Evolutionary conservation across 2,113 vertebrate species (phyloP).

Genomic region (Boleophthalmus pectinirostris): DNA sequence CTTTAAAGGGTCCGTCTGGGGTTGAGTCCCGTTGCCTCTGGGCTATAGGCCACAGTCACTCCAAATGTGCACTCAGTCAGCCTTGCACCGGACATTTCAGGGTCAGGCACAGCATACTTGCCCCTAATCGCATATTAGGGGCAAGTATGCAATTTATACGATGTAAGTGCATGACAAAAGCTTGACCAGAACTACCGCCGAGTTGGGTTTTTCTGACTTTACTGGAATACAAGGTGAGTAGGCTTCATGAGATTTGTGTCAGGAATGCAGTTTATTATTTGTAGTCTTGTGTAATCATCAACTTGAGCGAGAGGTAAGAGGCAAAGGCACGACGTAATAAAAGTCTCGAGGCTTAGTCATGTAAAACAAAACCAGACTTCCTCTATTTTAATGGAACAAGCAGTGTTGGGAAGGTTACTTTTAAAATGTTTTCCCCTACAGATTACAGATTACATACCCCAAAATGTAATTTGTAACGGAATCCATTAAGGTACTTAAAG

Average conservation of each 20-base stretch:
- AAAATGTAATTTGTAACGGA: no score
- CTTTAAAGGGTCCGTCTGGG: constrained; percentile 45
- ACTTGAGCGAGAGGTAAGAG: not conserved
- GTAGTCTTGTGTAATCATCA: constrained; percentile 6
- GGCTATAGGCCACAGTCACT: constrained; percentile 59
- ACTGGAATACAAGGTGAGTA: not conserved
- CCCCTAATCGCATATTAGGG: not conserved
- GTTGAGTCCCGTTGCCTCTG: constrained; percentile 45
- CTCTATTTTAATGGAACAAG: not conserved
- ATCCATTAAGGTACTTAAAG: no score
- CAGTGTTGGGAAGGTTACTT: no score
- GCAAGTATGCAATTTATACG: not conserved
- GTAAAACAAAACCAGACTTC: constrained; percentile 1
- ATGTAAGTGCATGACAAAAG: not conserved
- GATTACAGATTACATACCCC: no score
- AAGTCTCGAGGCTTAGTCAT: constrained; percentile 10
- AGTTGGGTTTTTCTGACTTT: not conserved
- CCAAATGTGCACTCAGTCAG: constrained; percentile 17
- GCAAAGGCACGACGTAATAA: not conserved
- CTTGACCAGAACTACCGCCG: not conserved
- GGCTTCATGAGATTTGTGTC: not conserved
- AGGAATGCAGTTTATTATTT: constrained; percentile 2
- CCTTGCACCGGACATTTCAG: constrained; percentile 49
- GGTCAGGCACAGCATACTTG: constrained; percentile 33
- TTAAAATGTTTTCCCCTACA: no score